phyloP scores from a whole-genome alignment of 2,113 vertebrate genomes.

The Platycercus adscitus region DNA sequence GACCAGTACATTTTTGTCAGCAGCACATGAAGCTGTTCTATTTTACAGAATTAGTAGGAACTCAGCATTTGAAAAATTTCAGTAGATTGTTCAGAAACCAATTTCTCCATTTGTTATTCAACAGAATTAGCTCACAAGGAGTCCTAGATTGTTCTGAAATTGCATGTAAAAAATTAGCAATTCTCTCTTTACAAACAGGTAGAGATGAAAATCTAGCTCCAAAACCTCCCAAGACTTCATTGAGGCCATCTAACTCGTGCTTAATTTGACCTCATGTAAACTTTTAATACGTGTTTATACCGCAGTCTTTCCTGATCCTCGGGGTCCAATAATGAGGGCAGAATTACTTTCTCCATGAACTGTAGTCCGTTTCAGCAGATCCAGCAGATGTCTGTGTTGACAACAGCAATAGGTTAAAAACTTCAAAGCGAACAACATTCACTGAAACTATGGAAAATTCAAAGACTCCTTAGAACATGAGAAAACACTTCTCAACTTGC shows the following conservation, averaged over 20 bases:
- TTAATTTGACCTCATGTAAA: background rate
- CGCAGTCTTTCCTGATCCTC: constrained; percentile 90
- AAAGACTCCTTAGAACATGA: background rate
- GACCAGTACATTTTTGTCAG: background rate
- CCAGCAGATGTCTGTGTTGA: constrained; percentile 86
- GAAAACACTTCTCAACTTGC: background rate
- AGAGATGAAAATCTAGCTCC: background rate
- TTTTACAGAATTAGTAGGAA: background rate
- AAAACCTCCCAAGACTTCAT: background rate
- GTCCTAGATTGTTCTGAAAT: background rate
- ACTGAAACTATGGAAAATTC: background rate
- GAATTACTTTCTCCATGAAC: constrained; percentile 95
- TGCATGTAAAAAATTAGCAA: background rate
- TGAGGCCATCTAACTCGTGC: background rate
- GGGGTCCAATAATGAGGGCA: constrained; percentile 89
- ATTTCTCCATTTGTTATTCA: background rate
- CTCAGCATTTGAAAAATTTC: background rate
- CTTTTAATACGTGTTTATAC: constrained; percentile 66
- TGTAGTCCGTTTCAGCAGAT: constrained; percentile 88
- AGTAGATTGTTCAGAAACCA: background rate
- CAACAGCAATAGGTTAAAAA: background rate
- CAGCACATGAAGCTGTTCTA: background rate
- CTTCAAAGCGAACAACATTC: background rate
- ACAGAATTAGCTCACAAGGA: background rate
- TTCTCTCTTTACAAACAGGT: background rate